Evolutionary conservation across 2,113 vertebrate genomes (phyloP).

Genomic region (Galemys pyrenaicus): DNA sequence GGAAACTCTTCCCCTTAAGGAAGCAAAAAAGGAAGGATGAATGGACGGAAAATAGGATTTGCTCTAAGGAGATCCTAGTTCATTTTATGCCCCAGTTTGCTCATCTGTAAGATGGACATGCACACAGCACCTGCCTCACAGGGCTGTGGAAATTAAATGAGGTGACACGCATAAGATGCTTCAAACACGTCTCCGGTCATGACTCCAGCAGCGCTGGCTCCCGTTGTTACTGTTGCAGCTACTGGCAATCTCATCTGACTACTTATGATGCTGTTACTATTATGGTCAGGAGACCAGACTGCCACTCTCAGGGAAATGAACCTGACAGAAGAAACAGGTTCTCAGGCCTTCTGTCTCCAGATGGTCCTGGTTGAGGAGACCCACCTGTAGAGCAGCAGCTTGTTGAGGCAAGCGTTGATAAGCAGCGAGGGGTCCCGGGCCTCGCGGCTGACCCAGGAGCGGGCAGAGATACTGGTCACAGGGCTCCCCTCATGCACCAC

Average conservation of each 20-base stretch:
- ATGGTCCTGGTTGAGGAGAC: neutral
- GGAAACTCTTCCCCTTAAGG: neutral
- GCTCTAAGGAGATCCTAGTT: neutral
- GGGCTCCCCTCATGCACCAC: constrained; percentile 94
- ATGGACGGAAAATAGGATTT: neutral
- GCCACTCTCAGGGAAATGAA: neutral
- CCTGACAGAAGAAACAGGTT: neutral
- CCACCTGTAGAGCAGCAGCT: constrained; percentile 94
- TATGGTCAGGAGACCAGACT: neutral
- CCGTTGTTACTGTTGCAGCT: neutral
- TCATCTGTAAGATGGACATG: neutral
- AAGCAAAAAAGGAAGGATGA: neutral
- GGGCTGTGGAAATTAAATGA: neutral
- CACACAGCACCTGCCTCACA: neutral
- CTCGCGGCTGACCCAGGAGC: constrained; percentile 96
- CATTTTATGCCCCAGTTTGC: neutral
- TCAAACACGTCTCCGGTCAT: neutral
- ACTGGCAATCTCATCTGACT: neutral
- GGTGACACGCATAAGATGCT: neutral
- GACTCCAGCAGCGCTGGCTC: neutral
- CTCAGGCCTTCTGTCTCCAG: neutral
- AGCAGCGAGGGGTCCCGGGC: constrained; percentile 95
- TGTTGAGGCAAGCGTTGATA: constrained; percentile 93
- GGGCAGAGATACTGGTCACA: constrained; percentile 93
- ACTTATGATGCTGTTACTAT: too few species aligned